Evolutionary conservation across 2,888 invertebrate genomes (phyloP), one percentile per base, ranked within the genome.

Genomic region (Chrysolina americana): DNA sequence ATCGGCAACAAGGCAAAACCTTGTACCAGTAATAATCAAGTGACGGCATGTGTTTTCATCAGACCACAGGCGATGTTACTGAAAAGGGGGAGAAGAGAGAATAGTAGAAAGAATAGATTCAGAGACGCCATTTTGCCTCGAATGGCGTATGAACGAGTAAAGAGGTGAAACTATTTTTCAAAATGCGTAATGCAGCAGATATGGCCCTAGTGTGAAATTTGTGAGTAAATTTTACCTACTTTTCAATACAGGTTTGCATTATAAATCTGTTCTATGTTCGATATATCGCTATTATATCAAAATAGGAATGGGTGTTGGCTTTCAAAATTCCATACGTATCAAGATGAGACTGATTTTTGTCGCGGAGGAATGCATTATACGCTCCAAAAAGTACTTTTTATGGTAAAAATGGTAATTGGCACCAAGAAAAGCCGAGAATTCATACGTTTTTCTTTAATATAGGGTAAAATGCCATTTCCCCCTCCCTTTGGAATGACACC

Each of bases 161-260:
- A n/a, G 21, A 41, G 44, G 41, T 64, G 64, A 64, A 5, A 0
- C 6, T 19, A 41, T 64, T 41, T 41, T 64, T 64, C 19, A 19
- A 64, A 64, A 11, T 19, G 11, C n/a, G 19, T 9, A 64, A 64
- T 64, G 64, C 19, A 64, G 64, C 19, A 19, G 64, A 44, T 17
- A 64, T 36, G 28, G 44, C 64, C 13, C 41, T 9, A 64, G 28
- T 64, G 64, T 64, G 41, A 41, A 64, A 64, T 64, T 44, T 64
- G 64, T 64, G 41, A 64, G 64, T 64, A 41, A 64, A 11, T 64
- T 64, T 64, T 41, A 21, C 19, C n/a, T 50, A 62, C 17, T 11
- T 63, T 41, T 19, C 19, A 21, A 6, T 41, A 41, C 41, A 64
- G 15, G 19, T 64, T 28, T 28, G 59, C n/a, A 47, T n/a, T 47